These are phyloP conservation scores for Labeo catla DNA, from an alignment of 2,113 vertebrate genomes.

Conservation along the genomic window DNA sequence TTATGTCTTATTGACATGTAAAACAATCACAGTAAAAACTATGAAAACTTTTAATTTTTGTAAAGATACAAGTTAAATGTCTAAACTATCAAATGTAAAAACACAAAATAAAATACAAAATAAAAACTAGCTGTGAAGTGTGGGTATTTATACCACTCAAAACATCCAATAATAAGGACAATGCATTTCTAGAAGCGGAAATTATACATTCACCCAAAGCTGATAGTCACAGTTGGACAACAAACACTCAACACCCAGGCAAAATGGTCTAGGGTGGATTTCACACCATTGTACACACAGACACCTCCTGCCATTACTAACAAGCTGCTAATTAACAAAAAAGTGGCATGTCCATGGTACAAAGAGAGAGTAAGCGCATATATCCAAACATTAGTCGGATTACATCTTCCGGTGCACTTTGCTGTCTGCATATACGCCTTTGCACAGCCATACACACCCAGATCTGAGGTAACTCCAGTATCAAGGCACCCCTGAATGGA, in stretches of 20 bases:
- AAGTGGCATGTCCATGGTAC: constrained; percentile 10
- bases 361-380: not conserved
- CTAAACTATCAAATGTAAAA: not conserved
- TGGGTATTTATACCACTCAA: not conserved
- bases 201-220: constrained; percentile 23
- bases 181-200: not conserved
- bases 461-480: constrained; percentile 65
- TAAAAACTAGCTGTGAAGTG: not conserved
- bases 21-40: not conserved
- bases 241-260: not conserved
- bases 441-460: constrained; percentile 42
- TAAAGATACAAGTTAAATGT: not conserved
- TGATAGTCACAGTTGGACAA: constrained; percentile 33
- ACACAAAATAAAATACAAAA: too few relatives aligned
- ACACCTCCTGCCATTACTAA: constrained; percentile 43
- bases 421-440: not conserved
- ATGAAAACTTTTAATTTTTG: not conserved
- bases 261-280: constrained; percentile 39
- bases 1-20: not conserved
- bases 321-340: constrained; percentile 43
- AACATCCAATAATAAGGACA: not conserved
- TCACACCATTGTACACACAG: constrained; percentile 51
- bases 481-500: constrained; percentile 51
- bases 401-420: not conserved
- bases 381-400: not conserved